Conservation (phyloP, 2,113 vertebrate species). For the Motacilla alba region DNA sequence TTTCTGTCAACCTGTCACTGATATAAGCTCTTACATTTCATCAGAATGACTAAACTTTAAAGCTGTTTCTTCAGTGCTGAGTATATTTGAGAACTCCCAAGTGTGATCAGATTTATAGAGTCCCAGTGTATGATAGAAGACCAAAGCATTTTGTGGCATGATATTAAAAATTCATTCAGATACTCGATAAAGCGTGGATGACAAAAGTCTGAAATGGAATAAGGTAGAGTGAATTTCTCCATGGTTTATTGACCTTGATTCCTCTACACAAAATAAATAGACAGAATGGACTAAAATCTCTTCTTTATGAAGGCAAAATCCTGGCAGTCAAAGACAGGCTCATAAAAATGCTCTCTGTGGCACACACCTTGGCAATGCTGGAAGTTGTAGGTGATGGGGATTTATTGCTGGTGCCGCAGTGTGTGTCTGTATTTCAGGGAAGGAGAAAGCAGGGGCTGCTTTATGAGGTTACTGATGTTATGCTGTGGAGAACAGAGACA, state of each 20-base stretch:
- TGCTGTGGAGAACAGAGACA: constrained; percentile 35
- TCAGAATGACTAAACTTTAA: constrained; percentile 85
- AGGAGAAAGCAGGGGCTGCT: constrained; percentile 47
- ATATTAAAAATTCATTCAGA: constrained; percentile 82
- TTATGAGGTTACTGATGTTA: constrained; percentile 55
- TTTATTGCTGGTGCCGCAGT: constrained; percentile 58
- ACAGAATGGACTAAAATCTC: constrained; percentile 74
- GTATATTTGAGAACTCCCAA: constrained; percentile 79
- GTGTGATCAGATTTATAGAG: constrained; percentile 81
- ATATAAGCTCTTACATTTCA: constrained; percentile 83
- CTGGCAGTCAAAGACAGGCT: constrained; percentile 70
- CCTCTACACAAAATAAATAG: constrained; percentile 78
- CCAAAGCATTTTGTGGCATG: constrained; percentile 75
- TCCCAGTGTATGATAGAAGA: constrained; percentile 75
- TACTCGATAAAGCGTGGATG: constrained; percentile 76
- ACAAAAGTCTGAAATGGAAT: constrained; percentile 74
- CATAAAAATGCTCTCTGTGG: constrained; percentile 72
- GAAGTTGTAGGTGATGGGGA: constrained; percentile 46
- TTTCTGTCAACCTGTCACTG: constrained; percentile 89
- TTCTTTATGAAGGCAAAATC: constrained; percentile 74
- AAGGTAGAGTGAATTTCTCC: constrained; percentile 74
- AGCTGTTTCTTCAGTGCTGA: constrained; percentile 78
- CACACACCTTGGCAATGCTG: constrained; percentile 52
- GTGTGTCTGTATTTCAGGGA: constrained; percentile 44
- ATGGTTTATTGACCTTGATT: constrained; percentile 80